Base-by-base conservation (phyloP, 2,113 vertebrate species). In the Eubucco bourcierii region DNA sequence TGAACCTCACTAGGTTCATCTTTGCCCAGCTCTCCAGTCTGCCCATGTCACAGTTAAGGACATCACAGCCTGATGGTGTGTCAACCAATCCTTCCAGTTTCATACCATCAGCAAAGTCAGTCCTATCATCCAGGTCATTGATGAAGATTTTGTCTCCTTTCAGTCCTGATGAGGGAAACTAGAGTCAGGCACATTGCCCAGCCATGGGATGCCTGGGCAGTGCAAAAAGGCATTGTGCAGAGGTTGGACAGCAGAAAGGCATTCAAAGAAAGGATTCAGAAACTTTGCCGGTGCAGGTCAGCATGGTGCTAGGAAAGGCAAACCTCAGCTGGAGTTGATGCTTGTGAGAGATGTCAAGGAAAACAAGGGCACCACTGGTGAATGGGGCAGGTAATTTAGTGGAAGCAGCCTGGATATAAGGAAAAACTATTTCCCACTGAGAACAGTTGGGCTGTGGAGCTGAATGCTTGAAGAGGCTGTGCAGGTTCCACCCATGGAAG, bases 311-410 rank as follows among this genome's bases (percentile, higher is more conserved):
- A 60, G 31, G 25, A 86, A 83, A 86, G 7, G 4, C n/a, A 59
- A 27, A 71, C 23, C 13, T 55, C 47, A 56, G 24, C 12, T 74
- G 61, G 27, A 47, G 11, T 20, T 84, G 61, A 31, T 60, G 31
- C 25, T 33, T 59, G 13, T 59, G 52, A 55, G 23, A 10, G 15
- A 52, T 23, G 29, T 34, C 13, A 50, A 73, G 33, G 50, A 24
- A 81, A 66, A 70, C 7, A 46, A 39, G 6, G 52, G 10, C 27
- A 19, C 6, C 0, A 0, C 5, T 60, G 74, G 28, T 67, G 61
- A 72, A n/a, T 5, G 4, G 19, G 9, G 10, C 47, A 65, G 44
- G 11, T n/a, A 14, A 34, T 73, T 66, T 66, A 66, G 29, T 18
- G 83, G 86, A 73, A 84, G 20, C 12, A 68, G 21, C 10, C 47